These are phyloP conservation scores for Latrodectus hesperus DNA, from an alignment of 2,888 invertebrate genomes.

Conservation along the genomic window DNA sequence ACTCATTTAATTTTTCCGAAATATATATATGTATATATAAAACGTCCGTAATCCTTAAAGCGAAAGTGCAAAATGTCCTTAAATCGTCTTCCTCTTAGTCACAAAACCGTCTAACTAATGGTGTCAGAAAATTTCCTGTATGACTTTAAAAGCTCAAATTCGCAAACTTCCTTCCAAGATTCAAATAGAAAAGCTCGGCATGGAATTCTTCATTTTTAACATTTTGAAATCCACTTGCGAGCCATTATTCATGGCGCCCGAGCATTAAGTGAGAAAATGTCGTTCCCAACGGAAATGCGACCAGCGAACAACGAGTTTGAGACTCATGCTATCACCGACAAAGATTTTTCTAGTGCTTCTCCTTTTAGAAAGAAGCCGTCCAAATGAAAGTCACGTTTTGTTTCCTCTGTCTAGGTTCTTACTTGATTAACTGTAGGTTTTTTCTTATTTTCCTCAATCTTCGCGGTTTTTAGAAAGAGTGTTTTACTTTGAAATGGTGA, in stretches of 20 bases:
- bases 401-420: neutral
- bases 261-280: conserved; percentile 2
- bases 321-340: neutral
- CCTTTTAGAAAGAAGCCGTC: conserved; percentile 30
- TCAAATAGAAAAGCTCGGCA: neutral
- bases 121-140: neutral
- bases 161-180: neutral
- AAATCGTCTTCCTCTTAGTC: neutral
- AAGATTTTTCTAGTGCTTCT: conserved; percentile 35
- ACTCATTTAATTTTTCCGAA: too few species aligned
- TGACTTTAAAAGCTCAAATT: neutral
- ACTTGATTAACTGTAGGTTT: neutral
- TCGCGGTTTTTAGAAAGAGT: too few species aligned
- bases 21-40: too few species aligned
- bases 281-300: neutral
- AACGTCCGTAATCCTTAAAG: too few species aligned
- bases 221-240: neutral
- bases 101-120: neutral
- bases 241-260: neutral
- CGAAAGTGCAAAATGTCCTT: too few species aligned
- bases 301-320: neutral
- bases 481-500: too few species aligned
- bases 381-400: conserved; percentile 22
- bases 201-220: neutral
- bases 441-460: neutral